Conservation (phyloP, 2,888 invertebrate genomes). For the Papilio demoleus region DNA sequence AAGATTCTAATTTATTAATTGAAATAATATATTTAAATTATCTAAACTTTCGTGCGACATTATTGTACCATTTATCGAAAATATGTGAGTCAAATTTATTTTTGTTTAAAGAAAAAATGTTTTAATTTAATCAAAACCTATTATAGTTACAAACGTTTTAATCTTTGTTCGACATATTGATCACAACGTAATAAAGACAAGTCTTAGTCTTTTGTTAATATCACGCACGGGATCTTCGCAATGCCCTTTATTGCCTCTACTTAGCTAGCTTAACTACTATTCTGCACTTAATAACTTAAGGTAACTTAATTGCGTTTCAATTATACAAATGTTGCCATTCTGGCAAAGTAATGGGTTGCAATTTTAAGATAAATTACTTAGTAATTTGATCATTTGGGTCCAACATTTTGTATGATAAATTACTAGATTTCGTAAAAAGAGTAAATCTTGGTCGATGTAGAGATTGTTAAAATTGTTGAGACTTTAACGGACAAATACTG, state of each 20-base stretch:
- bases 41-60: no score
- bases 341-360: neutral
- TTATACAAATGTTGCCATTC: neutral
- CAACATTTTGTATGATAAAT: no score
- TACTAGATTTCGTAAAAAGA: no score
- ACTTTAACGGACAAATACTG: no score
- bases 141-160: neutral
- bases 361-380: neutral
- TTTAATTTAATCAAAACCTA: slow-evolving; percentile 29
- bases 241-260: slow-evolving; percentile 24
- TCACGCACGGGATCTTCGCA: slow-evolving; percentile 32
- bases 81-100: no score
- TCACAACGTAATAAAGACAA: slow-evolving; percentile 1
- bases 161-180: neutral
- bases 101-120: neutral
- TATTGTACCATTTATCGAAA: no score
- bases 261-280: slow-evolving; percentile 35
- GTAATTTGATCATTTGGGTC: no score
- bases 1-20: slow-evolving; percentile 20
- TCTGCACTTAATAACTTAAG: slow-evolving; percentile 34
- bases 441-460: no score
- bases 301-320: slow-evolving; percentile 27
- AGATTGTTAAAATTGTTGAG: no score
- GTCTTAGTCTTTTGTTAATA: slow-evolving; percentile 39
- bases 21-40: no score